These are phyloP conservation scores for Oreotrochilus melanogaster DNA, from an alignment of 2,113 vertebrate species.

Conservation along the genomic window DNA sequence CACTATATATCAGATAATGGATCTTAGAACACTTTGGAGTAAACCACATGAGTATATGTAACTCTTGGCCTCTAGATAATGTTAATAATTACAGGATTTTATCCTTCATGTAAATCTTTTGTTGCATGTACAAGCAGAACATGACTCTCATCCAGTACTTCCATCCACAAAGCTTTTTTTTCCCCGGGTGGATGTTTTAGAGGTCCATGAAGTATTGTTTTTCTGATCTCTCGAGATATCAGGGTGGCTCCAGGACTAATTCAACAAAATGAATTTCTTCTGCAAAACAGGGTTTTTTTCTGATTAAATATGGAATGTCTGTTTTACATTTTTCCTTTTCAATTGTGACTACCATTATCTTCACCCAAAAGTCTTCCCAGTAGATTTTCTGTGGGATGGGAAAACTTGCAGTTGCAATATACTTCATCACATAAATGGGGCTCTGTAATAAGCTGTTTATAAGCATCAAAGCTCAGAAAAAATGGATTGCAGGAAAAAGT, in stretches of 20 bases:
- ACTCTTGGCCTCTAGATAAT: not conserved
- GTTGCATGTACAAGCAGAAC: not conserved
- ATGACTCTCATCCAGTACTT: not conserved
- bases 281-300: not conserved
- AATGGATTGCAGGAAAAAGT: not conserved
- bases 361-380: not conserved
- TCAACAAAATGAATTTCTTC: not conserved
- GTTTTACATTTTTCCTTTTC: not conserved
- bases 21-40: not conserved
- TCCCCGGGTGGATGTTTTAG: not conserved
- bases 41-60: accelerated
- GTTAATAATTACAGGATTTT: not conserved
- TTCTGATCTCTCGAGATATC: not conserved
- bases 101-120: not conserved
- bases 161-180: not conserved
- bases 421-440: not conserved
- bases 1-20: not conserved
- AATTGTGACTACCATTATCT: not conserved
- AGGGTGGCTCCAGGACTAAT: not conserved
- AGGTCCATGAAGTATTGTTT: not conserved
- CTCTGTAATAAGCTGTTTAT: not conserved
- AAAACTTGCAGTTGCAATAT: not conserved
- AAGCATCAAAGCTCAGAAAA: not conserved
- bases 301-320: not conserved
- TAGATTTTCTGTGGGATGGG: not conserved